Conservation (phyloP, 2,888 invertebrate genomes). For the Spilosoma lubricipeda region DNA sequence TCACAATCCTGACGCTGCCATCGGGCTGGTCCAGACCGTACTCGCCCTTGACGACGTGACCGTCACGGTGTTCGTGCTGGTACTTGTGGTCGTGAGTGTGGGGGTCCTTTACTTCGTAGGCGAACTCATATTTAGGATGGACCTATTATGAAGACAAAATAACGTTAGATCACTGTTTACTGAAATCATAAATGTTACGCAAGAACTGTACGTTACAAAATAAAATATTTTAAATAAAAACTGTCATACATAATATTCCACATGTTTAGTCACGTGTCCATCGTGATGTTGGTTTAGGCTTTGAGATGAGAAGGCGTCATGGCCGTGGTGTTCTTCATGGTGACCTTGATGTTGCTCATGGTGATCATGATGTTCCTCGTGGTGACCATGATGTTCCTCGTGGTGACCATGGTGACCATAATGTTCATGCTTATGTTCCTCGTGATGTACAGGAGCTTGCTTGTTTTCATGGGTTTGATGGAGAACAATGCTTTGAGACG, state of each 20-base stretch:
- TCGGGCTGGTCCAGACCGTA: conserved; percentile 42
- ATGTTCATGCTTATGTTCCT: neutral
- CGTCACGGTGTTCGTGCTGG: conserved; percentile 72
- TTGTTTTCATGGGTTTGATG: no score
- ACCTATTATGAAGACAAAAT: conserved; percentile 37
- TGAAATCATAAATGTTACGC: no score
- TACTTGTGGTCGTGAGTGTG: conserved; percentile 80
- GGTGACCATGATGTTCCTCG: no score
- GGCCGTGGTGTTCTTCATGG: neutral
- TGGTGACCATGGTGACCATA: neutral
- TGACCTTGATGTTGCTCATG: no score
- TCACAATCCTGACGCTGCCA: conserved; percentile 42
- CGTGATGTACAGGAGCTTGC: no score
- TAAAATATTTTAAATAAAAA: no score
- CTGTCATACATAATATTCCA: conserved; percentile 58
- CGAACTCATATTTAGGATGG: conserved; percentile 68
- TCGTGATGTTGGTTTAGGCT: conserved; percentile 57
- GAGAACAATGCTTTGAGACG: conserved; percentile 18
- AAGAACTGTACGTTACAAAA: no score
- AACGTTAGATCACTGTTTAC: no score
- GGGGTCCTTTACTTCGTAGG: conserved; percentile 78
- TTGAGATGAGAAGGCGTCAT: conserved; percentile 5
- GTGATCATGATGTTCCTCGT: no score
- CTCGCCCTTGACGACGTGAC: conserved; percentile 45
- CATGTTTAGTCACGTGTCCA: conserved; percentile 48